Conservation (phyloP, 2,113 vertebrate genomes). For the Phalacrocorax brasilianus region DNA sequence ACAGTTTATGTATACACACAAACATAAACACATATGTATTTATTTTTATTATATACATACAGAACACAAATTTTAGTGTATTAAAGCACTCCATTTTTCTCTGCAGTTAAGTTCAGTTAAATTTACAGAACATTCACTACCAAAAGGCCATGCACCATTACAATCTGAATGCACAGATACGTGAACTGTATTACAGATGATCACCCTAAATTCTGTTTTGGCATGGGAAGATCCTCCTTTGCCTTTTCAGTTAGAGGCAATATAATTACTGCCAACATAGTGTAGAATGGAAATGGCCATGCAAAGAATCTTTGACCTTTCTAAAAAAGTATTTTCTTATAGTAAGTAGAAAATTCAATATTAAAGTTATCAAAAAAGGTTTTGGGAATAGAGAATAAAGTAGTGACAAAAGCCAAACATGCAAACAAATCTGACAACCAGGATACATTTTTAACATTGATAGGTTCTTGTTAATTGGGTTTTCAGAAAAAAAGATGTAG, state of each 20-base stretch:
- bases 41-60: not conserved
- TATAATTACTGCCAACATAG: not conserved
- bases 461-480: not conserved
- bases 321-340: not conserved
- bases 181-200: not conserved
- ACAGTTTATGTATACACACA: accelerated
- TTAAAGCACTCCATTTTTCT: no score
- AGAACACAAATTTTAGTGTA: not conserved
- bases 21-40: not conserved
- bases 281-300: not conserved
- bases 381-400: not conserved
- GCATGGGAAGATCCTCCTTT: not conserved
- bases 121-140: not conserved
- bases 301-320: not conserved
- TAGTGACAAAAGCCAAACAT: not conserved
- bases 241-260: not conserved
- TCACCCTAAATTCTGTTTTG: not conserved
- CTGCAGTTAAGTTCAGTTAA: not conserved
- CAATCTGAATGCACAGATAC: not conserved
- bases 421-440: not conserved
- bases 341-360: not conserved
- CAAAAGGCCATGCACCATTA: not conserved
- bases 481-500: not conserved
- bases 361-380: not conserved
- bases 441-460: not conserved